A percentile compares a stretch with the other conserved stretches of the same genome.
These are phyloP conservation scores for Morpho achilles DNA, from an alignment of 2,888 invertebrate genomes.

Conservation along the genomic window DNA sequence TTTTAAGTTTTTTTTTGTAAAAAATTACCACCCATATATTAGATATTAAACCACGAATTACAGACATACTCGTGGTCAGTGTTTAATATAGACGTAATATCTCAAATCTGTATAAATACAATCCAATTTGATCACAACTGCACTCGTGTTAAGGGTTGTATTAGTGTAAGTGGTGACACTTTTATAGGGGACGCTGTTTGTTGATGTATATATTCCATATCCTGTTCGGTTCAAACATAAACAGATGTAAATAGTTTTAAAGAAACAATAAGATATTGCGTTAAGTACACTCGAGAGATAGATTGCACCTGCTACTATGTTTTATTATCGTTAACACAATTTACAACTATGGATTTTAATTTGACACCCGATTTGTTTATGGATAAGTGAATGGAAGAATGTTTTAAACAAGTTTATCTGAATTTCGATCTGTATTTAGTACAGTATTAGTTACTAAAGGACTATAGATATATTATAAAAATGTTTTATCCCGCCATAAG, in stretches of 20 bases:
- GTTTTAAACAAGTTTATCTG: too few relatives aligned
- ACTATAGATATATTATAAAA: too few relatives aligned
- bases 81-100: background rate
- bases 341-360: background rate
- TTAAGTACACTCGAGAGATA: conserved; percentile 9
- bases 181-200: conserved; percentile 9
- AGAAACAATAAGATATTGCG: conserved; percentile 19
- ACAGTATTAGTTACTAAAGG: too few relatives aligned
- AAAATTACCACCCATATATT: too few relatives aligned
- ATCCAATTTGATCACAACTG: conserved; percentile 2
- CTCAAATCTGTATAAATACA: background rate
- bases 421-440: too few relatives aligned
- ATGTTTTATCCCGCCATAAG: too few relatives aligned
- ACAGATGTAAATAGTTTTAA: conserved; percentile 21
- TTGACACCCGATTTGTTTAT: too few relatives aligned
- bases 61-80: background rate
- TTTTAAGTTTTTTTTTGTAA: too few relatives aligned
- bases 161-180: conserved; percentile 11
- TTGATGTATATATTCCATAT: conserved; percentile 20
- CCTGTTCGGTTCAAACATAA: conserved; percentile 11
- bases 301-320: conserved; percentile 14
- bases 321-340: background rate
- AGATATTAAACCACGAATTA: too few relatives aligned
- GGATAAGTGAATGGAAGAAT: too few relatives aligned
- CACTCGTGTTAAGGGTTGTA: conserved; percentile 4